Conservation (phyloP, 2,888 invertebrate species). For the Ganaspis brasiliensis region DNA sequence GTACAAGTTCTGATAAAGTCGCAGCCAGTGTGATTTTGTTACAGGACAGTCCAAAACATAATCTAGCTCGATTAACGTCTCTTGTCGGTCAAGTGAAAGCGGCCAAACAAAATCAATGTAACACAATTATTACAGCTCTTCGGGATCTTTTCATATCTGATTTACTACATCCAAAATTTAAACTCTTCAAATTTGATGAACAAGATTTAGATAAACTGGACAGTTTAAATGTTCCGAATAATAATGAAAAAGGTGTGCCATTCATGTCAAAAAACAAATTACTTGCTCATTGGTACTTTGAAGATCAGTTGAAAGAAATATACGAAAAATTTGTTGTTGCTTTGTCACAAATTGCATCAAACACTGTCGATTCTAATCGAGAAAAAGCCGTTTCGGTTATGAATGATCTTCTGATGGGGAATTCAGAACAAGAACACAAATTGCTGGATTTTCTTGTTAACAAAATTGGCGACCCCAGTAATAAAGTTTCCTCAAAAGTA, state of each 20-base stretch:
- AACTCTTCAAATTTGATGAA: constrained; percentile 86
- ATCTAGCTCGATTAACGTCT: constrained; percentile 86
- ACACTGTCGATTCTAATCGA: constrained; percentile 90
- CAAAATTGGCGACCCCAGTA: constrained; percentile 96
- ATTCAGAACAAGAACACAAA: constrained; percentile 93
- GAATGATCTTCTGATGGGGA: constrained; percentile 88
- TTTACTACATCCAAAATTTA: constrained; percentile 85
- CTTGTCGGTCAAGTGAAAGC: constrained; percentile 90
- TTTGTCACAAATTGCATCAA: constrained; percentile 88
- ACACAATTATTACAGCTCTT: constrained; percentile 87
- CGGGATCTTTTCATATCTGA: constrained; percentile 90
- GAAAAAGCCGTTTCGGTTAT: constrained; percentile 90
- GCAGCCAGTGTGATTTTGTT: constrained; percentile 91
- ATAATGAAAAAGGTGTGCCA: constrained; percentile 56
- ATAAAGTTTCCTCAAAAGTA: constrained; percentile 93
- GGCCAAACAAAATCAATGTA: constrained; percentile 88
- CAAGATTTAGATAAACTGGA: constrained; percentile 84
- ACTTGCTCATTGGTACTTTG: constrained; percentile 92
- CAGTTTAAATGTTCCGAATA: constrained; percentile 83
- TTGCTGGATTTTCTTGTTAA: constrained; percentile 92
- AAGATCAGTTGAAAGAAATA: constrained; percentile 91
- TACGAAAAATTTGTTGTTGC: constrained; percentile 89
- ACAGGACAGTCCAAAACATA: constrained; percentile 92
- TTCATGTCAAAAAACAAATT: constrained; percentile 84
- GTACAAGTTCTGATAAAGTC: constrained; percentile 92